phyloP scores from a whole-genome alignment of 2,797 vertebrate genomes.

The Vireo griseus region DNA sequence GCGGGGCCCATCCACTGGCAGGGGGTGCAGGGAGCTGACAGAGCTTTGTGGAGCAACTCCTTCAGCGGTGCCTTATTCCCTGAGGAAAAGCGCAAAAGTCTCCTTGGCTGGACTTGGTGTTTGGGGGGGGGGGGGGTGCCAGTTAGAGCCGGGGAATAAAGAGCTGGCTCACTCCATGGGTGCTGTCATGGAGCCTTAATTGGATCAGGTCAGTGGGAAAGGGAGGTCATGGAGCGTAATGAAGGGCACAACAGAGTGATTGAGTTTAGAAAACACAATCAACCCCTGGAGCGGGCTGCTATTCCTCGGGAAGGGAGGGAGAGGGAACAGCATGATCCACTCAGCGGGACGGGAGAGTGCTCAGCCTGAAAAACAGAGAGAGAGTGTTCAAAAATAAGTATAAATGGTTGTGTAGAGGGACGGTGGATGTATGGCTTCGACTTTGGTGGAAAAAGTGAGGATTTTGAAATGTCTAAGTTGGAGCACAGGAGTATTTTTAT shows the following conservation, averaged over 20 bases:
- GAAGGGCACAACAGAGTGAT: not conserved
- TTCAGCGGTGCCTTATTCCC: not conserved
- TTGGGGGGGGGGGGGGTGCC: not conserved
- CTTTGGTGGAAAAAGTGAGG: conserved; percentile 15
- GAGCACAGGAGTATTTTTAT: not conserved
- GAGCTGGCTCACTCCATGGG: not conserved
- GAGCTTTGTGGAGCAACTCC: not conserved
- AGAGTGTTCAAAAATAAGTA: not conserved
- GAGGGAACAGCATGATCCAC: not conserved
- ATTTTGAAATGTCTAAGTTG: not conserved
- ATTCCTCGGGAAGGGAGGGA: not conserved
- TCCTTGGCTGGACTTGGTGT: not conserved
- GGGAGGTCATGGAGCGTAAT: not conserved
- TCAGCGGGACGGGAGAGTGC: fast-evolving
- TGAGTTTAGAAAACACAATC: not conserved
- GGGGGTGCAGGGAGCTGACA: not conserved
- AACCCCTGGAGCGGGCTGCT: not conserved
- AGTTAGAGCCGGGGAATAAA: not conserved
- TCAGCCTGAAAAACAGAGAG: not conserved
- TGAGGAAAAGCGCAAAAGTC: not conserved
- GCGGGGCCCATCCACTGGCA: not conserved
- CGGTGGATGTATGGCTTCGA: not conserved
- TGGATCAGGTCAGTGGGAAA: not conserved
- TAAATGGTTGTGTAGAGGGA: not conserved
- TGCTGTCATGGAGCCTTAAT: not conserved